Evolutionary conservation across 2,797 vertebrate species (phyloP).

Genomic region (Hylomyscus alleni): DNA sequence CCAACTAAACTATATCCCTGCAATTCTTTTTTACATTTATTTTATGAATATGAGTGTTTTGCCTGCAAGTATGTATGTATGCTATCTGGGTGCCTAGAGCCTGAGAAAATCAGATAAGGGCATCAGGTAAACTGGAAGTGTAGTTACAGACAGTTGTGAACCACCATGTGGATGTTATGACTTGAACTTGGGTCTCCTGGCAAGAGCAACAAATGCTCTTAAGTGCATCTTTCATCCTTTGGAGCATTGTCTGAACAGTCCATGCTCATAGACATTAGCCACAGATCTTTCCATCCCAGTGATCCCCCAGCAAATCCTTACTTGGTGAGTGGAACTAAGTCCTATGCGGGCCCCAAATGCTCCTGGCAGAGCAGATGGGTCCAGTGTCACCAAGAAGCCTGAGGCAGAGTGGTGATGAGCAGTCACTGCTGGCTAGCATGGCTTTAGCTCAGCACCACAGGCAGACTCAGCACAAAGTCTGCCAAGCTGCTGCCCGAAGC

Average conservation of each 20-base stretch:
- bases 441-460: background rate
- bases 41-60: background rate
- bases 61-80: background rate
- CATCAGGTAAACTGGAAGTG: background rate
- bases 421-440: background rate
- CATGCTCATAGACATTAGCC: background rate
- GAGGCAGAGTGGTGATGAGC: accelerated
- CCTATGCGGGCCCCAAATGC: background rate
- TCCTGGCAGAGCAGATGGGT: background rate
- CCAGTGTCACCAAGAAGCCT: accelerated
- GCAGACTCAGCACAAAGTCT: background rate
- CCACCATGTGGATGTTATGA: background rate
- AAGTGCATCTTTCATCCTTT: background rate
- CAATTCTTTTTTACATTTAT: background rate
- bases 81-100: background rate
- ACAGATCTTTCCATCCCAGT: background rate
- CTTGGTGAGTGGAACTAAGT: background rate
- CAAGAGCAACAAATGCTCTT: too few species aligned
- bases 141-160: background rate
- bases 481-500: background rate
- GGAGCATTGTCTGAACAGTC: background rate
- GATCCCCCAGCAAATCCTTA: background rate
- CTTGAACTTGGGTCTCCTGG: background rate
- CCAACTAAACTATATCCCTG: background rate
- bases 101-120: background rate